phyloP scores from a whole-genome alignment of 2,888 invertebrate species.

The Drosophila neonasuta region DNA sequence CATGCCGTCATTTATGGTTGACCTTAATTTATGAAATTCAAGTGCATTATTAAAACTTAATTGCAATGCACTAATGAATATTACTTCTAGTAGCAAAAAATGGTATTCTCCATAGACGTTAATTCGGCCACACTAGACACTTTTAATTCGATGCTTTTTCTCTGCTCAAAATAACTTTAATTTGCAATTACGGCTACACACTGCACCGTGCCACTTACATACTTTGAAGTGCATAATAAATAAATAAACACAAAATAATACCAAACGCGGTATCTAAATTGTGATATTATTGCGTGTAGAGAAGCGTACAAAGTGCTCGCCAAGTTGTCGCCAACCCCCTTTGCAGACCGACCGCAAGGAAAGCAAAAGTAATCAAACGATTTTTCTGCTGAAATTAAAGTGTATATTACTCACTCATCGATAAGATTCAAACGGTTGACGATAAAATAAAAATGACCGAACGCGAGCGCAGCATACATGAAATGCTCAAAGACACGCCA shows the following conservation, averaged over 20 bases:
- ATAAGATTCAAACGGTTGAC: slow-evolving; percentile 18
- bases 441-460: slow-evolving; percentile 63
- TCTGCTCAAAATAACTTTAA: slow-evolving; percentile 31
- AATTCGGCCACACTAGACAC: slow-evolving; percentile 31
- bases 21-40: neutral
- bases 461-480: slow-evolving; percentile 86
- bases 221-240: slow-evolving; percentile 3
- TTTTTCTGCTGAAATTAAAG: slow-evolving; percentile 43
- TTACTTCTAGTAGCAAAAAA: neutral
- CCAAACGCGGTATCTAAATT: slow-evolving; percentile 2
- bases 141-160: slow-evolving; percentile 46
- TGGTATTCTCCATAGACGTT: slow-evolving; percentile 18
- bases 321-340: slow-evolving; percentile 9
- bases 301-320: neutral
- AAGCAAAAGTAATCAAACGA: slow-evolving; percentile 25
- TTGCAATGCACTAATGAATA: neutral
- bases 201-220: slow-evolving; percentile 8
- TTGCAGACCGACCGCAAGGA: neutral
- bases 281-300: slow-evolving; percentile 11
- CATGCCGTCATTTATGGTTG: neutral
- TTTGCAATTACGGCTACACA: slow-evolving; percentile 20
- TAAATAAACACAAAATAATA: slow-evolving; percentile 3
- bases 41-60: neutral
- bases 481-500: slow-evolving; percentile 92
- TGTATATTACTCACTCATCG: slow-evolving; percentile 22